phyloP scores from a whole-genome alignment of 2,888 invertebrate genomes.

The Pollenia griseotomentosa region DNA sequence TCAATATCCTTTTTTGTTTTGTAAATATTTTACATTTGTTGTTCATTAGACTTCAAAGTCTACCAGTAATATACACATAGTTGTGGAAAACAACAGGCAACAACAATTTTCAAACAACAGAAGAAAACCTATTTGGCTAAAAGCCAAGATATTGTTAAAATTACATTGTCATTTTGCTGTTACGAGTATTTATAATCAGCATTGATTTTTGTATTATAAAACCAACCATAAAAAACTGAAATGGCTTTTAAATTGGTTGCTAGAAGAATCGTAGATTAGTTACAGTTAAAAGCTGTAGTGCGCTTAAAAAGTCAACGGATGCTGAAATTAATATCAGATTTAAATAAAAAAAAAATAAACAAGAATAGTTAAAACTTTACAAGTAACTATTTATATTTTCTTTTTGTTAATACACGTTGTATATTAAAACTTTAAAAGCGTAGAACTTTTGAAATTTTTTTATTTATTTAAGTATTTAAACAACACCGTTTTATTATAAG shows the following conservation, averaged over 20 bases:
- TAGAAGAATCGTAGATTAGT: conserved; percentile 13
- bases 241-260: conserved; percentile 25
- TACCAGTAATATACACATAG: conserved; percentile 10
- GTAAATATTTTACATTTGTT: conserved; percentile 6
- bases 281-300: neutral
- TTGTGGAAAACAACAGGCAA: conserved; percentile 2
- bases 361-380: too few relatives aligned
- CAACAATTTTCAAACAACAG: conserved; percentile 9
- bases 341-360: neutral
- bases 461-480: too few relatives aligned
- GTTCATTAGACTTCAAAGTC: neutral
- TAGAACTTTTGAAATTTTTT: too few relatives aligned
- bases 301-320: neutral
- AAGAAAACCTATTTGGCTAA: conserved; percentile 64
- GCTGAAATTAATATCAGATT: neutral
- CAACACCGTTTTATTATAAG: too few relatives aligned
- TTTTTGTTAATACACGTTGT: too few relatives aligned
- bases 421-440: too few relatives aligned
- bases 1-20: conserved; percentile 33
- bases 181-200: conserved; percentile 50
- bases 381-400: too few relatives aligned
- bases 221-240: conserved; percentile 33
- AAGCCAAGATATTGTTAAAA: conserved; percentile 68
- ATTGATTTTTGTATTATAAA: conserved; percentile 66
- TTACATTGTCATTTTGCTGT: conserved; percentile 52